A percentile compares a stretch with the other conserved stretches of the same genome.
phyloP scores from a whole-genome alignment of 1,140 invertebrate species.

The Trissolcus basalis region DNA sequence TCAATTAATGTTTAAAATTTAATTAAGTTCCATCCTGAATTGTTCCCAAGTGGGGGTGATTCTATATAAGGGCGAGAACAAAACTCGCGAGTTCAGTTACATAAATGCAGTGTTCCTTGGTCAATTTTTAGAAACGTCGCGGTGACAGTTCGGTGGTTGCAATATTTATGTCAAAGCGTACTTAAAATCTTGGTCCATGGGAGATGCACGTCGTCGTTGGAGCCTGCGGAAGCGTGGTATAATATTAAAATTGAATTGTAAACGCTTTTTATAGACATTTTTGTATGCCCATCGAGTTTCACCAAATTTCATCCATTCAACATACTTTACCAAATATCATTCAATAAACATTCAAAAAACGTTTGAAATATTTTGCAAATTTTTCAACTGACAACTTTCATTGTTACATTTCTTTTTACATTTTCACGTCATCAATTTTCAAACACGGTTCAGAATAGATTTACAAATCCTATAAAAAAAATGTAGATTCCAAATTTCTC shows the following conservation, averaged over 20 bases:
- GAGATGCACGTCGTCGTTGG: conserved; percentile 12
- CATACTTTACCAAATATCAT: no score
- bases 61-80: background rate
- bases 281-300: no score
- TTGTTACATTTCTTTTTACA: no score
- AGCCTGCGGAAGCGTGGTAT: conserved; percentile 14
- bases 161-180: background rate
- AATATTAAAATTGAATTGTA: background rate
- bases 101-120: background rate
- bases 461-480: no score
- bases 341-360: no score
- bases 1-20: conserved; percentile 2
- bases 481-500: no score
- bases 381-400: no score
- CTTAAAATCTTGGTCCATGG: background rate
- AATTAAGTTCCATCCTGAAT: background rate
- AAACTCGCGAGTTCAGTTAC: background rate
- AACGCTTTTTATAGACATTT: background rate
- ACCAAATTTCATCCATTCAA: no score
- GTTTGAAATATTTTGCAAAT: no score
- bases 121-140: background rate
- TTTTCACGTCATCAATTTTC: no score
- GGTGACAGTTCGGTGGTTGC: no score
- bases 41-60: background rate
- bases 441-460: no score